Evolutionary conservation across 1,140 invertebrate genomes (phyloP).

Genomic region (Drosophila paulistorum): DNA sequence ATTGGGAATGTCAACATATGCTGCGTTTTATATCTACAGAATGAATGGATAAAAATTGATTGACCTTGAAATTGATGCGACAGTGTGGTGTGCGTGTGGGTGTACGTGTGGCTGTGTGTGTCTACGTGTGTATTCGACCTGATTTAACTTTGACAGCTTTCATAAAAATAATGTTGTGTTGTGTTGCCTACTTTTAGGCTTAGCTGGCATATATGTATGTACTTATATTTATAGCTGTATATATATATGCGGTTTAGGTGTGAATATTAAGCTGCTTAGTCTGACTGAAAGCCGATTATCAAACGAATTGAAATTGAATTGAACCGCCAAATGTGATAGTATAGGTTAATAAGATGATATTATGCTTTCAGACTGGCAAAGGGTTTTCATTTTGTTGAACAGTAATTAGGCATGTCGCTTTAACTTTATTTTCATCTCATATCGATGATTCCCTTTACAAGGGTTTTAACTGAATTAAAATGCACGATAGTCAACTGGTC

Average conservation of each 20-base stretch:
- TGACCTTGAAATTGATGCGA: conserved; percentile 7
- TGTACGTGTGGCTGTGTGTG: background rate
- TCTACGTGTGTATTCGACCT: background rate
- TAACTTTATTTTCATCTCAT: too few relatives aligned
- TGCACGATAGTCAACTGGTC: too few relatives aligned
- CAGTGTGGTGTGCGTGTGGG: background rate
- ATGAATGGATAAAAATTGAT: conserved; percentile 27
- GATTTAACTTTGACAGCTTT: conserved; percentile 8
- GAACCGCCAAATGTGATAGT: background rate
- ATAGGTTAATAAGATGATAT: background rate
- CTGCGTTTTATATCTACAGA: background rate
- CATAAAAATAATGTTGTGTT: background rate
- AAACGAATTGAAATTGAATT: conserved; percentile 16
- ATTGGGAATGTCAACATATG: background rate
- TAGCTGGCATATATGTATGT: conserved; percentile 1
- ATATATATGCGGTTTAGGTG: conserved; percentile 26
- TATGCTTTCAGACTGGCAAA: background rate
- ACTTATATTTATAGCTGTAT: background rate
- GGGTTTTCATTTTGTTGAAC: background rate
- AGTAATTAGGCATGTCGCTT: background rate
- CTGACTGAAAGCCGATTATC: conserved; percentile 6
- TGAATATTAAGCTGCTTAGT: conserved; percentile 46
- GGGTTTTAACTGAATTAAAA: too few relatives aligned
- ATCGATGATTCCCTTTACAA: too few relatives aligned
- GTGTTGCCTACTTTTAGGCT: conserved; percentile 30